phyloP scores from a whole-genome alignment of 2,888 invertebrate genomes.

The Drosophila recens region DNA sequence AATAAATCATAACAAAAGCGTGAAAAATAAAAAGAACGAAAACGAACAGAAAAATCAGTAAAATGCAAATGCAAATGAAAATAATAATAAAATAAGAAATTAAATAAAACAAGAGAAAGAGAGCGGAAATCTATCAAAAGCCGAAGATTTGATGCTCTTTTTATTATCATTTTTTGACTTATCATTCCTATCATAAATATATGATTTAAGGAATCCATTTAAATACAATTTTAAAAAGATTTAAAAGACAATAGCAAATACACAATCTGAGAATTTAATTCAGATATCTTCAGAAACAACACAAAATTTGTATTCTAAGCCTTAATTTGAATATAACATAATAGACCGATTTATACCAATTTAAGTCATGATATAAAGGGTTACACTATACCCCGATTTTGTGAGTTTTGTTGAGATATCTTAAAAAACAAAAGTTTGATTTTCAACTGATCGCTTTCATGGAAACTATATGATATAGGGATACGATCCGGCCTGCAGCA shows the following conservation, averaged over 20 bases:
- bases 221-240: too few relatives aligned
- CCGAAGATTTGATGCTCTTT: neutral
- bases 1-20: constrained; percentile 19
- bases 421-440: neutral
- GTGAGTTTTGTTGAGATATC: neutral
- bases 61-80: constrained; percentile 8
- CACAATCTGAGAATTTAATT: too few relatives aligned
- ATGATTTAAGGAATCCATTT: neutral
- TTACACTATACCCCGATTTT: neutral
- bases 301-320: too few relatives aligned
- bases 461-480: neutral
- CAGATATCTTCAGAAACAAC: too few relatives aligned
- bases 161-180: neutral
- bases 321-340: too few relatives aligned
- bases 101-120: constrained; percentile 1
- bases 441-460: too few relatives aligned
- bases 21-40: constrained; percentile 4
- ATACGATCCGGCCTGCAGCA: neutral
- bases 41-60: neutral
- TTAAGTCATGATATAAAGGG: neutral
- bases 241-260: too few relatives aligned
- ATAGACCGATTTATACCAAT: too few relatives aligned
- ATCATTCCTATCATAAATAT: neutral
- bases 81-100: constrained; percentile 12
- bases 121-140: neutral